A percentile compares a stretch with the other conserved stretches of the same genome.
These are phyloP conservation scores for Chaetophractus vellerosus DNA, from an alignment of 2,797 vertebrate genomes.

Conservation along the genomic window DNA sequence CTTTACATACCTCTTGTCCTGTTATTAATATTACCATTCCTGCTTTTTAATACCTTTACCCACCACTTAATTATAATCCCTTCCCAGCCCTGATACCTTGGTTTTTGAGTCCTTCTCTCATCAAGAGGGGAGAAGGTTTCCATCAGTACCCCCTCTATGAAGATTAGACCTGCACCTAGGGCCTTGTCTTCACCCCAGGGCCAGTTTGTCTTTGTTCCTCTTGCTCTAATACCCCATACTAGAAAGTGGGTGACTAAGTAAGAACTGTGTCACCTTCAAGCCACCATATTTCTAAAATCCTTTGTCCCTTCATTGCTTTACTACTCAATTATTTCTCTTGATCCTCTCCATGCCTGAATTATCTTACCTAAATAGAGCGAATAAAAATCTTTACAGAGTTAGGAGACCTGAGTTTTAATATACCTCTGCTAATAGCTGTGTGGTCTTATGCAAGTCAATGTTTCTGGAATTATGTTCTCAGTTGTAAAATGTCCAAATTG, in stretches of 20 bases:
- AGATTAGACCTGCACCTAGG: not conserved
- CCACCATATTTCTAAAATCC: not conserved
- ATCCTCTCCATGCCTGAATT: not conserved
- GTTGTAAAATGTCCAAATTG: conserved; percentile 18
- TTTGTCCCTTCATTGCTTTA: not conserved
- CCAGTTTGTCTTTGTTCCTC: not conserved
- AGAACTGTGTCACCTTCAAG: not conserved
- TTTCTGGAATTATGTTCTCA: not conserved
- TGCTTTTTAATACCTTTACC: not conserved
- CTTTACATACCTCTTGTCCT: not conserved
- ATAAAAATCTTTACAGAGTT: not conserved
- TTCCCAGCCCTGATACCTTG: not conserved
- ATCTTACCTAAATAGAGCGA: not conserved
- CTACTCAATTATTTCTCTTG: not conserved
- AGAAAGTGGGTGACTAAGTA: not conserved
- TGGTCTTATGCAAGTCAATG: not conserved
- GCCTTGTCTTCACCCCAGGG: not conserved
- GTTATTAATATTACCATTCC: not conserved
- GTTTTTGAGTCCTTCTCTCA: not conserved
- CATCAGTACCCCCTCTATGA: not conserved
- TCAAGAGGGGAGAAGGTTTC: not conserved
- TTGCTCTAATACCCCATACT: not conserved
- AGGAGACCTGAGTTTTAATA: not conserved
- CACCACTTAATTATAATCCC: not conserved
- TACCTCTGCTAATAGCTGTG: not conserved